phyloP scores from a whole-genome alignment of 2,797 vertebrate genomes.

The Miichthys miiuy region DNA sequence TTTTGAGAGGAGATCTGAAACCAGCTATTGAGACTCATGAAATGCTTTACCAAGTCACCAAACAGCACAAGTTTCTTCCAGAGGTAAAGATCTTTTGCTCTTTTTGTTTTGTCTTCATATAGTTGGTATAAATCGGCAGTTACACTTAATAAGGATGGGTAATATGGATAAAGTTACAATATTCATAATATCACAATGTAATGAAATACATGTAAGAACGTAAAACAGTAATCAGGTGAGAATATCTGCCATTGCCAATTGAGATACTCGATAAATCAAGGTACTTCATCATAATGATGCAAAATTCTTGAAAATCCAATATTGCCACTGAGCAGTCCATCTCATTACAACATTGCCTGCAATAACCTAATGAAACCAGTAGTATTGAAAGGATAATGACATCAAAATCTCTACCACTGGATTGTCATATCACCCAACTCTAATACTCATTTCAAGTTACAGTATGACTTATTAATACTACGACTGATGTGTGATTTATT shows the following conservation, averaged over 20 bases:
- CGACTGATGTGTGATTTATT: too few species aligned
- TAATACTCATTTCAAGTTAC: not conserved
- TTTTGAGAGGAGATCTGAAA: constrained; percentile 88
- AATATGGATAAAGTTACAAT: not conserved
- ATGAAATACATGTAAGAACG: not conserved
- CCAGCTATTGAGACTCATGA: constrained; percentile 91
- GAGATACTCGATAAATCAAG: not conserved
- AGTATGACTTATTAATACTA: too few species aligned
- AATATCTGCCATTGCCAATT: not conserved
- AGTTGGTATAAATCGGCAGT: too few species aligned
- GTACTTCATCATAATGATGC: not conserved
- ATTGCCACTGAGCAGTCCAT: not conserved
- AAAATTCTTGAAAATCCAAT: not conserved
- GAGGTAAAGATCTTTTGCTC: constrained; percentile 76
- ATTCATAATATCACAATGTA: not conserved
- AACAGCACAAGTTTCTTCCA: constrained; percentile 90
- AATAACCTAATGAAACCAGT: not conserved
- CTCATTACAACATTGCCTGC: not conserved
- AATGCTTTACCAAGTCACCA: constrained; percentile 91
- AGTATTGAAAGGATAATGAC: not conserved
- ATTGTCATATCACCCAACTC: too few species aligned
- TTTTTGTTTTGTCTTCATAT: not conserved
- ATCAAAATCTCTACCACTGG: not conserved
- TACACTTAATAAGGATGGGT: not conserved
- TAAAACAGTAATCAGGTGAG: not conserved